phyloP scores from a whole-genome alignment of 2,888 invertebrate genomes.

The Eupithecia tripunctaria region DNA sequence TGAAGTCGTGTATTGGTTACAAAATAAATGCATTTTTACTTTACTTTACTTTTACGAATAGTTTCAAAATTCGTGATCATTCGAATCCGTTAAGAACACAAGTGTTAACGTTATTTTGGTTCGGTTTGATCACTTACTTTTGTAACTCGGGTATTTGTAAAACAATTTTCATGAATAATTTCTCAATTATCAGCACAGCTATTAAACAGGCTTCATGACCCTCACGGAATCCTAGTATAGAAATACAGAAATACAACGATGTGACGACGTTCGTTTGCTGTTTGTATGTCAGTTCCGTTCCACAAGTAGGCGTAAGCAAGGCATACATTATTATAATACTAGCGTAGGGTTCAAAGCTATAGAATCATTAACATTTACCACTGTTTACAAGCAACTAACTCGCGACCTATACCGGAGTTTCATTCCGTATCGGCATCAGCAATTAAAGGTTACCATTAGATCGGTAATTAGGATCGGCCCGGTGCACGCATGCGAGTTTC shows the following conservation, averaged over 20 bases:
- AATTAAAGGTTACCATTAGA: slow-evolving; percentile 69
- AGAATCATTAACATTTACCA: slow-evolving; percentile 15
- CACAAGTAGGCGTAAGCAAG: background rate
- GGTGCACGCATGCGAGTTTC: slow-evolving; percentile 51
- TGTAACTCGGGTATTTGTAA: too few relatives aligned
- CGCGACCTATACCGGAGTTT: slow-evolving; percentile 28
- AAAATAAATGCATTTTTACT: too few relatives aligned
- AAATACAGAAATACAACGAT: too few relatives aligned
- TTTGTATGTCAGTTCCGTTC: background rate
- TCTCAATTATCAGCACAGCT: background rate
- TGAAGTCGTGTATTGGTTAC: too few relatives aligned
- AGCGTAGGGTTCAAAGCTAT: slow-evolving; percentile 11
- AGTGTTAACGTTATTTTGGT: background rate
- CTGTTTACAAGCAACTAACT: slow-evolving; percentile 17
- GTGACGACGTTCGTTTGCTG: background rate
- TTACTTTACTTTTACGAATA: too few relatives aligned
- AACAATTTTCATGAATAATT: too few relatives aligned
- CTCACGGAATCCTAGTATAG: background rate
- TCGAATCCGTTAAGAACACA: background rate
- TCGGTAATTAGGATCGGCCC: slow-evolving; percentile 68
- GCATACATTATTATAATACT: background rate
- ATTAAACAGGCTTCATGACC: background rate
- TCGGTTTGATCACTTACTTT: background rate
- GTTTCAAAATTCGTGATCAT: background rate
- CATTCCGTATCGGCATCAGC: slow-evolving; percentile 54